Evolutionary conservation across 2,113 vertebrate species (phyloP).

Genomic region (Clupea harengus): DNA sequence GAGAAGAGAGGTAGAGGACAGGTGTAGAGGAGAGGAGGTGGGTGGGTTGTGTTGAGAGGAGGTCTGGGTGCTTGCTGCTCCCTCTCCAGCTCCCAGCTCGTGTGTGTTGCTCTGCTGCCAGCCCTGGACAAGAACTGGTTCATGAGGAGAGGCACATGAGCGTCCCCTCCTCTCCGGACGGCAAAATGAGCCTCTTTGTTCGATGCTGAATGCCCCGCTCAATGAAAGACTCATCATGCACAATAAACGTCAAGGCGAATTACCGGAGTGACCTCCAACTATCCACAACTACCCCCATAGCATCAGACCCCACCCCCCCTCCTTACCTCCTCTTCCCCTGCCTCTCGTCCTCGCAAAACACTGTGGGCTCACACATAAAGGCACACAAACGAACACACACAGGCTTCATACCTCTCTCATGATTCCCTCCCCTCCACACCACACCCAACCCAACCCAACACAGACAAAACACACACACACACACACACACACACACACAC

Average conservation of each 20-base stretch:
- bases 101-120: not conserved
- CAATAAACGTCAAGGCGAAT: constrained; percentile 29
- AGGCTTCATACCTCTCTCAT: no score
- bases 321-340: not conserved
- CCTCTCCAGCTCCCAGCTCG: not conserved
- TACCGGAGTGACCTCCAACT: constrained; percentile 20
- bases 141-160: constrained; percentile 37
- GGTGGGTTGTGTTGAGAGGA: not conserved
- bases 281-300: not conserved
- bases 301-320: not conserved
- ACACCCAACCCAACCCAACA: not conserved
- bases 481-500: not conserved
- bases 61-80: not conserved
- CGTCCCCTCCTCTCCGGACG: constrained; percentile 13
- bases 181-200: constrained; percentile 39
- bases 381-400: not conserved
- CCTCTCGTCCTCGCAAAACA: not conserved
- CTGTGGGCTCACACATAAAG: no score
- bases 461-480: not conserved
- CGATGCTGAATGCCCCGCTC: constrained; percentile 17
- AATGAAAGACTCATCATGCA: constrained; percentile 27
- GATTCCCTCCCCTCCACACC: not conserved
- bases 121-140: constrained; percentile 6
- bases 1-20: not conserved
- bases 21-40: not conserved